Conservation (phyloP, 2,888 invertebrate species). For the Chesias legatella region DNA sequence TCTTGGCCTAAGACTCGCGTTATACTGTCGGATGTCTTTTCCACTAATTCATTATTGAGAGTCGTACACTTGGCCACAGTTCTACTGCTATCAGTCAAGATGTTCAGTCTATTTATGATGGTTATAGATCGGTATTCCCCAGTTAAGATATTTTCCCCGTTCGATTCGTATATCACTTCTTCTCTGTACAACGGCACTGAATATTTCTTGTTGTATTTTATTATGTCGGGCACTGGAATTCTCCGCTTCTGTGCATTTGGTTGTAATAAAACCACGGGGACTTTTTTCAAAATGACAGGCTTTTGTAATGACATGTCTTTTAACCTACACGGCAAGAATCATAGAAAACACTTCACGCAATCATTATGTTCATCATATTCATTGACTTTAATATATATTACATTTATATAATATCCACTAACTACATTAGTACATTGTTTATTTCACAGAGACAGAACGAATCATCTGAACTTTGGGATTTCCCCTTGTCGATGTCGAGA, state of each 20-base stretch:
- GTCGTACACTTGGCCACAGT: constrained; percentile 47
- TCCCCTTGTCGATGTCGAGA: constrained; percentile 8
- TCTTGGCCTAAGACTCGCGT: constrained; percentile 55
- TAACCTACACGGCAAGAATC: too few relatives aligned
- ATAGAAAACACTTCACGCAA: too few relatives aligned
- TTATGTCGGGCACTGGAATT: too few relatives aligned
- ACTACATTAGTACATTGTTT: too few relatives aligned
- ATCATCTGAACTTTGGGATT: constrained; percentile 12
- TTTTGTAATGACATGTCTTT: too few relatives aligned
- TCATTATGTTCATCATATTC: too few relatives aligned
- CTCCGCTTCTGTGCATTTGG: not conserved
- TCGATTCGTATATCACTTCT: constrained; percentile 45
- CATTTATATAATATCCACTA: not conserved
- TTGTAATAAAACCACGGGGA: not conserved
- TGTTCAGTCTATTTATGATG: constrained; percentile 42
- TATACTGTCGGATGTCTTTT: constrained; percentile 52
- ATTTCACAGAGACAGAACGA: too few relatives aligned
- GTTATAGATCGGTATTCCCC: constrained; percentile 43
- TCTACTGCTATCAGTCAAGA: constrained; percentile 37
- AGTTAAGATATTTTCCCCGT: constrained; percentile 44
- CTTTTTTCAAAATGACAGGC: not conserved
- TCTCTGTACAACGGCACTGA: constrained; percentile 32
- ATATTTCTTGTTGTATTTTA: too few relatives aligned
- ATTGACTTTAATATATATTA: too few relatives aligned
- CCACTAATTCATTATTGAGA: constrained; percentile 22